Evolutionary conservation across 53 echinoderm and acorn worm species (phyloP).

Genomic region (Holothuria scabra): DNA sequence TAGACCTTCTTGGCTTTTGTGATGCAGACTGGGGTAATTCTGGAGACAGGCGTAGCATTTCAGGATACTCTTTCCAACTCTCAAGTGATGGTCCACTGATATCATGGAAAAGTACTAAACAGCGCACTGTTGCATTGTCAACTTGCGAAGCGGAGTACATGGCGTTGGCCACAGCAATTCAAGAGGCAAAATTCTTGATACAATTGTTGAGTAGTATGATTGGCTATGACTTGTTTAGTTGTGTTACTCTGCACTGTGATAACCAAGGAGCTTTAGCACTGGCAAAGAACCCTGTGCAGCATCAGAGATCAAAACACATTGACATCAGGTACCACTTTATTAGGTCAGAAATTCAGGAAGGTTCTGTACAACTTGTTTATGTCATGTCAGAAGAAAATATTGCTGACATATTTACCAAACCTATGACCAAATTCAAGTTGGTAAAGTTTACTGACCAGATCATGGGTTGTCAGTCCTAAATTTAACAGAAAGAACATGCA

Average conservation of each 20-base stretch:
- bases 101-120: constrained; percentile 57
- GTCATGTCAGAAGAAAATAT: too few relatives aligned
- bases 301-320: constrained; percentile 51
- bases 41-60: constrained; percentile 46
- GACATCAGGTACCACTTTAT: too few relatives aligned
- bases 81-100: constrained; percentile 38
- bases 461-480: too few relatives aligned
- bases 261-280: constrained; percentile 65
- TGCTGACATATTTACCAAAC: too few relatives aligned
- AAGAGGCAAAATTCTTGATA: constrained; percentile 51
- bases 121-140: constrained; percentile 54
- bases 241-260: constrained; percentile 38
- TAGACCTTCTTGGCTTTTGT: constrained; percentile 48
- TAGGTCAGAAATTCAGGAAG: too few relatives aligned
- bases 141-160: constrained; percentile 64
- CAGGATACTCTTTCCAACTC: constrained; percentile 53
- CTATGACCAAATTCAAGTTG: too few relatives aligned
- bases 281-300: constrained; percentile 48
- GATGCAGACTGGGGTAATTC: constrained; percentile 42
- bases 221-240: background rate
- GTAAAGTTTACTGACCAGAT: too few relatives aligned
- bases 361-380: too few relatives aligned
- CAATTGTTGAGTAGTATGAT: constrained; percentile 49
- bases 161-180: constrained; percentile 45
- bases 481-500: too few relatives aligned